These are phyloP conservation scores for Sternotherus odoratus DNA, from an alignment of 2,797 vertebrate genomes.

Conservation along the genomic window DNA sequence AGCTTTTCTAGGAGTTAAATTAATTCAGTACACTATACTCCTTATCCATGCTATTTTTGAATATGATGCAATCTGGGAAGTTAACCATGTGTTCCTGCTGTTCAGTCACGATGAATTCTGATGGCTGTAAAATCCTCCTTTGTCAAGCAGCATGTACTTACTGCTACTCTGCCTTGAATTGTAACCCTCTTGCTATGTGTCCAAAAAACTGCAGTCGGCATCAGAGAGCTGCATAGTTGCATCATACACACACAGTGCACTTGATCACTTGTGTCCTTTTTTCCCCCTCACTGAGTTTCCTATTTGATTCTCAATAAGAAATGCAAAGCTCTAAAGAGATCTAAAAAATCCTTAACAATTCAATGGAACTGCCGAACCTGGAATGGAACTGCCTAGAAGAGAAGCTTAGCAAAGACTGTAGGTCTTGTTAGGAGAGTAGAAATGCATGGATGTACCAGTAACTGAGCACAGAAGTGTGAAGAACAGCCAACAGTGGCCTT, in stretches of 20 bases:
- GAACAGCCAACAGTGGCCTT: not conserved
- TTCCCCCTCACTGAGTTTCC: not conserved
- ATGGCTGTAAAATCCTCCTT: not conserved
- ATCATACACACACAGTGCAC: not conserved
- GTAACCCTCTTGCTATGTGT: not conserved
- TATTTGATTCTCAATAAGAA: not conserved
- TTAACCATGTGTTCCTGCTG: not conserved
- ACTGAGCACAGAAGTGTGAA: not conserved
- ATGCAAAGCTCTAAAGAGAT: not conserved
- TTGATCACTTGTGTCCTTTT: not conserved
- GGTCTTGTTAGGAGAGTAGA: not conserved
- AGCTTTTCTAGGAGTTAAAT: not conserved
- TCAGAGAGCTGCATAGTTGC: accelerated
- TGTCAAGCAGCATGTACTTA: not conserved
- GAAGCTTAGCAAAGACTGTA: not conserved
- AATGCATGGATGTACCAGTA: not conserved
- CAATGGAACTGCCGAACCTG: not conserved
- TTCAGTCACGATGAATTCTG: not conserved
- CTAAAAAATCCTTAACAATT: constrained; percentile 8
- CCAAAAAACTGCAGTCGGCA: accelerated
- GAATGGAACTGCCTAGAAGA: not conserved
- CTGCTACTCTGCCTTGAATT: not conserved
- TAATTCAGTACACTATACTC: not conserved
- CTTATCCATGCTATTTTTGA: not conserved
- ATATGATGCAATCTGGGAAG: not conserved